Evolutionary conservation across 23 tunicate genomes (phyloP), one percentile per base, ranked within the genome.

Genomic region (Diplosoma virens): DNA sequence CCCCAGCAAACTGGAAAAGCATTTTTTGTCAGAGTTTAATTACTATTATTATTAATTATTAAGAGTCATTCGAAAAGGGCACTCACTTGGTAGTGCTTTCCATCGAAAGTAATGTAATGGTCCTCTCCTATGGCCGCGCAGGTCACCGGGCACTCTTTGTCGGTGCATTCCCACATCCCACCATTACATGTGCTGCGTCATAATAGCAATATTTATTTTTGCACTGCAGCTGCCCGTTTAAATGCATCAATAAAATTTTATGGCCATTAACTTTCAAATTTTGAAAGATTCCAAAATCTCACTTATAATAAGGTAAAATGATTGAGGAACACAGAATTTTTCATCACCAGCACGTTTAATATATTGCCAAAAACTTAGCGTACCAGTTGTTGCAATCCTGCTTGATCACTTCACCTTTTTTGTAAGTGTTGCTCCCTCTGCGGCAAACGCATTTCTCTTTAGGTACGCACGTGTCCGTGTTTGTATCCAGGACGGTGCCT

Each of bases 351-450:
- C n/a, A n/a, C n/a, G n/a, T n/a, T n/a, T n/a, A n/a, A n/a, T n/a
- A n/a, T n/a, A n/a, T n/a, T n/a, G n/a, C n/a, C n/a, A n/a, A n/a
- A n/a, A n/a, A n/a, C n/a, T n/a, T n/a, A n/a, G 23, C 33, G 66
- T 72, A 89, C 96, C 96, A 92, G 67, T 85, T 76, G 58, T 92
- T 92, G 79, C 97, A 92, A 47, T 92, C 93, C 71, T 86, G 80
- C 33, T 60, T 66, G 50, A 92, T 81, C 6, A 76, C 76, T 4
- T 92, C 84, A n/a, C 80, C 80, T 59, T 48, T 66, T 11, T 76
- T 25, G 76, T 85, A 85, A 17, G 37, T 59, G 27, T 47, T 56
- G 0, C 84, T 92, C 0, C 87, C 83, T 47, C 83, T 66, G 21
- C 67, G 76, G 77, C 97, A 92, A 14, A 87, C 84, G 59, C 97